These are phyloP conservation scores for Nematolebias whitei DNA, from an alignment of 2,113 vertebrate genomes.

Conservation along the genomic window DNA sequence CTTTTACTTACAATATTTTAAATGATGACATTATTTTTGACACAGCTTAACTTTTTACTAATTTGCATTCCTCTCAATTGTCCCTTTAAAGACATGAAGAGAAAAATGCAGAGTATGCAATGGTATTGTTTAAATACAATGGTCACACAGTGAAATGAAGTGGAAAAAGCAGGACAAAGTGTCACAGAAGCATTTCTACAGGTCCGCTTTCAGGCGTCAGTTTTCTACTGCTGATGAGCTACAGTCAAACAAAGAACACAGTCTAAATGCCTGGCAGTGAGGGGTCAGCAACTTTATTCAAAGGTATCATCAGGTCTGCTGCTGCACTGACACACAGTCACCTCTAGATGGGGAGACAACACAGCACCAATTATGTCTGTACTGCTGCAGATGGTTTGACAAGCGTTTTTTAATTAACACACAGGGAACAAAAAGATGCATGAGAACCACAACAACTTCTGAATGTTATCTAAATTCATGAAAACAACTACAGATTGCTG, in stretches of 20 bases:
- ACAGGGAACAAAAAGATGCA: too few relatives aligned
- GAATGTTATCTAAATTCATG: too few relatives aligned
- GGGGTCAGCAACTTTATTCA: conserved; percentile 20
- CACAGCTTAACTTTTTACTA: too few relatives aligned
- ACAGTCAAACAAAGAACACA: conserved; percentile 62
- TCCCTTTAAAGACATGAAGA: neutral
- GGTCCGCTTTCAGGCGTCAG: neutral
- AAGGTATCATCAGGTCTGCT: conserved; percentile 4
- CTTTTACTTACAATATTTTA: too few relatives aligned
- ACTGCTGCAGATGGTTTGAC: neutral
- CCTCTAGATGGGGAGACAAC: conserved; percentile 61
- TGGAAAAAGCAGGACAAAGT: neutral
- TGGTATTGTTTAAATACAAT: neutral
- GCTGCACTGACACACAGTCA: conserved; percentile 18
- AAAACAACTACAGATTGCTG: too few relatives aligned
- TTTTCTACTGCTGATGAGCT: conserved; percentile 16
- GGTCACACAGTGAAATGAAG: neutral
- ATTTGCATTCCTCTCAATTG: neutral
- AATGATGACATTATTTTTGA: too few relatives aligned
- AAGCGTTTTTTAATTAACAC: too few relatives aligned
- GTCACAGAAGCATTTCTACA: neutral
- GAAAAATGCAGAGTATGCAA: neutral
- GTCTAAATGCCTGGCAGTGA: conserved; percentile 42
- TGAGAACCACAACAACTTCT: too few relatives aligned
- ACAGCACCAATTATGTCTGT: conserved; percentile 1